Percentiles rank a stretch among this genome's conserved stretches.
These are phyloP conservation scores for Troides helena DNA, from an alignment of 2,888 invertebrate genomes.

Conservation along the genomic window DNA sequence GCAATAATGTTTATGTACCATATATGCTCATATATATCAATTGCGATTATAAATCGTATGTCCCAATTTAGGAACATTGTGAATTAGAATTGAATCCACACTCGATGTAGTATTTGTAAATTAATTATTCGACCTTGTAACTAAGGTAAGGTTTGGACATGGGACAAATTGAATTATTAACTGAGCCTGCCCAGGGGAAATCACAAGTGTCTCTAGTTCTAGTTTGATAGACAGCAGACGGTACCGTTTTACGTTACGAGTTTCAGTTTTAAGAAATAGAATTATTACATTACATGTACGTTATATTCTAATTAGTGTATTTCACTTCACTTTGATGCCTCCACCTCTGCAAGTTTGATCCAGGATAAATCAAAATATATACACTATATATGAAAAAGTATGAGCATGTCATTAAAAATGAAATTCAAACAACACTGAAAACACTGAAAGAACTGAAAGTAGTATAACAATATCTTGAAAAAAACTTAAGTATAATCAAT, in stretches of 20 bases:
- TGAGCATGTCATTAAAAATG: too few species aligned
- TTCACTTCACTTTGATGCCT: neutral
- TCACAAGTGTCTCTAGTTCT: slow-evolving; percentile 58
- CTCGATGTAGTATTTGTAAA: slow-evolving; percentile 51
- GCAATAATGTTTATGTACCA: too few species aligned
- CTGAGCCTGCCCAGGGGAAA: slow-evolving; percentile 67
- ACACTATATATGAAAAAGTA: too few species aligned
- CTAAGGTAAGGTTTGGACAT: slow-evolving; percentile 62
- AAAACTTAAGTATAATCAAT: too few species aligned
- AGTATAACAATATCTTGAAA: too few species aligned
- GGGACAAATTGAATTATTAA: slow-evolving; percentile 72
- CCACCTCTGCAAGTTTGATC: too few species aligned
- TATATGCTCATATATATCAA: too few species aligned
- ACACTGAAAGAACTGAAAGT: too few species aligned
- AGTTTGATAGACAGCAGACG: slow-evolving; percentile 41
- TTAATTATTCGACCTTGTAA: slow-evolving; percentile 65
- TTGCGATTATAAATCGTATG: neutral
- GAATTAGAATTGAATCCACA: slow-evolving; percentile 46
- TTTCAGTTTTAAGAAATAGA: slow-evolving; percentile 6
- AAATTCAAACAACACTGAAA: too few species aligned
- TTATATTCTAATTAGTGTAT: neutral
- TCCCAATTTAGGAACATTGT: neutral
- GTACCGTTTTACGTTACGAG: slow-evolving; percentile 28
- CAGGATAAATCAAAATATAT: too few species aligned
- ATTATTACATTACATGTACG: neutral